Evolutionary conservation across 2,888 invertebrate genomes (phyloP), one percentile per base, ranked within the genome.

Genomic region (Hirtodrosophila alboralis): DNA sequence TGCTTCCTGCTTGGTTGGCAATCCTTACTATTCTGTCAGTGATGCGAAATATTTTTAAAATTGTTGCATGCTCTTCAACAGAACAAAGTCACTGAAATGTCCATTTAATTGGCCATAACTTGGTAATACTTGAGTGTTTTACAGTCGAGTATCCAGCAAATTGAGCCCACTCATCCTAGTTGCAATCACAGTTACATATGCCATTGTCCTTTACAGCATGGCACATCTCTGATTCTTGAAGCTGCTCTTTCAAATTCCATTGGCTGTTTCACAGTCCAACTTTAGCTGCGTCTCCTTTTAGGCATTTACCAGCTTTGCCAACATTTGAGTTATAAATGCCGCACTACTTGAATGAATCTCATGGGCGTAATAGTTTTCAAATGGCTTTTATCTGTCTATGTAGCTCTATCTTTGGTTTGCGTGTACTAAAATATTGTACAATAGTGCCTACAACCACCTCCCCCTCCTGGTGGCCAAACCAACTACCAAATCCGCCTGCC

Each of bases 291-390:
- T 43, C 43, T 59, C 27, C 36, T 37, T 37, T 37, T 47, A 52
- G 43, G 49, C 54, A 37, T 44, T 53, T 60, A 44, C 52, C 52
- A 43, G 49, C 45, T 57, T 56, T 47, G 70, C 56, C 57, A 51
- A 56, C 85, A 81, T 76, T 79, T 83, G 65, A 74, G 74, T 85
- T 83, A 84, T 77, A 83, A 83, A 86, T 86, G 86, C 72, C 72
- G 86, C 75, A 77, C 78, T 77, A 80, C 78, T 86, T 77, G 69
- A 84, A 86, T 77, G 86, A 73, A 75, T 86, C 83, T 80, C 83
- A 62, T 76, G 83, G 86, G 83, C 78, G 86, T 86, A 80, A 86
- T 83, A 86, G 83, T 86, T 84, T 81, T 81, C 84, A 79, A 85
- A 80, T 85, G 85, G 70, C 76, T 75, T 66, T 83, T 74, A 75